These are phyloP conservation scores for Pachyuromys duprasi DNA, from an alignment of 2,797 vertebrate genomes.

Conservation along the genomic window DNA sequence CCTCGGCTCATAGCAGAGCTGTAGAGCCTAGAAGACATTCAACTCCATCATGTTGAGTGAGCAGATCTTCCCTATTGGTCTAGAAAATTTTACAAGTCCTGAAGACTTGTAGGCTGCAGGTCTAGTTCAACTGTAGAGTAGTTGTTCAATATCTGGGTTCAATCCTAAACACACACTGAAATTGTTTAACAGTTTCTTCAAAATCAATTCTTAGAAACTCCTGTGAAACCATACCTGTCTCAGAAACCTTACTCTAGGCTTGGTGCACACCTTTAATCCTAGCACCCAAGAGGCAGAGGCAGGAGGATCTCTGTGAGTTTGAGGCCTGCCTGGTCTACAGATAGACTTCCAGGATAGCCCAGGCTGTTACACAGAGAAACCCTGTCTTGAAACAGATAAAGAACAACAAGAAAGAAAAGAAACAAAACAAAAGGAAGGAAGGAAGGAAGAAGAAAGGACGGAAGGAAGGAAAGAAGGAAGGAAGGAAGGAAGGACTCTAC, in stretches of 20 bases:
- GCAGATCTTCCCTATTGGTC: not conserved
- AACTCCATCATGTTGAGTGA: not conserved
- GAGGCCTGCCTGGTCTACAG: not conserved
- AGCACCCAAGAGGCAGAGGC: not conserved
- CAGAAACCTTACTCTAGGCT: not conserved
- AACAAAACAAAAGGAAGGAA: fast-evolving
- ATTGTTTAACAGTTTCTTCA: not conserved
- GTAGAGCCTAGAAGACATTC: not conserved
- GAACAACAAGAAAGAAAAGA: too few species aligned
- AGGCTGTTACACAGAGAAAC: not conserved
- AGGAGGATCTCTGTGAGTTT: not conserved
- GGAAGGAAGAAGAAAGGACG: not conserved
- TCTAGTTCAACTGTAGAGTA: not conserved
- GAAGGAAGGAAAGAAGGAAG: too few species aligned
- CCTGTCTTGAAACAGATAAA: not conserved
- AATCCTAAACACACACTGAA: not conserved
- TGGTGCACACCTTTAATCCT: not conserved
- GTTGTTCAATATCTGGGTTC: not conserved
- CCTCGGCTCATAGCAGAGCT: not conserved
- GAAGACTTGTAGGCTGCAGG: not conserved
- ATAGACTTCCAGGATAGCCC: not conserved
- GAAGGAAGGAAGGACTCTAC: not conserved
- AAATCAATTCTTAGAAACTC: slow-evolving; percentile 39
- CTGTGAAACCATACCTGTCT: not conserved
- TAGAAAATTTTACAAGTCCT: not conserved